Evolutionary conservation across 1,140 invertebrate genomes (phyloP).

Genomic region (Drosophila dunni): DNA sequence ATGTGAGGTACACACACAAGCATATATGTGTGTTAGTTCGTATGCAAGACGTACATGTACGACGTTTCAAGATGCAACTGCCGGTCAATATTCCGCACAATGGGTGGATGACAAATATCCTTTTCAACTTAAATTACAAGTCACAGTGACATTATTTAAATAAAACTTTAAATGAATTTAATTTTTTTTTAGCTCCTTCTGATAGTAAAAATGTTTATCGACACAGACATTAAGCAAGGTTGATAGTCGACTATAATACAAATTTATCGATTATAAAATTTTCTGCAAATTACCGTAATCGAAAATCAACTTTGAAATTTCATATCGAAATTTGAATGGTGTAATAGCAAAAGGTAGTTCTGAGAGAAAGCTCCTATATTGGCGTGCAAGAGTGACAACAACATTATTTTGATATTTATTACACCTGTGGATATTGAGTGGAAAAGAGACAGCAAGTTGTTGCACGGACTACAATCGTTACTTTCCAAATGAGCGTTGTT

Average conservation of each 20-base stretch:
- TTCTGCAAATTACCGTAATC: background rate
- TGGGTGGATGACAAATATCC: background rate
- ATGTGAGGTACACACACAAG: background rate
- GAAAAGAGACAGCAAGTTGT: background rate
- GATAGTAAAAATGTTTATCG: constrained; percentile 12
- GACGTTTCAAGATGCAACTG: constrained; percentile 11
- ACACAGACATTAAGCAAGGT: constrained; percentile 1
- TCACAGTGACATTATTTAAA: constrained; percentile 16
- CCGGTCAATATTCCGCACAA: constrained; percentile 3
- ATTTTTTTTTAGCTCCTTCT: background rate
- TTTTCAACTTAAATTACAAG: constrained; percentile 5
- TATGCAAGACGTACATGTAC: constrained; percentile 16
- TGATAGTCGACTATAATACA: background rate
- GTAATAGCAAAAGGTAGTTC: constrained; percentile 6
- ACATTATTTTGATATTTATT: background rate
- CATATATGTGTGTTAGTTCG: constrained; percentile 6
- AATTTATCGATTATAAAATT: constrained; percentile 7
- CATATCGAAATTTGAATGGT: constrained; percentile 1
- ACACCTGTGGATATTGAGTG: background rate
- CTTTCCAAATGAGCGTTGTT: background rate
- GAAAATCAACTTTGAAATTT: background rate
- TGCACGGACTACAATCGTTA: background rate
- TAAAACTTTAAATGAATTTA: background rate
- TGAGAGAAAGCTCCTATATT: background rate
- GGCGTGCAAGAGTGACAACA: background rate